phyloP scores from a whole-genome alignment of 2,113 vertebrate genomes.

The Pandion haliaetus region DNA sequence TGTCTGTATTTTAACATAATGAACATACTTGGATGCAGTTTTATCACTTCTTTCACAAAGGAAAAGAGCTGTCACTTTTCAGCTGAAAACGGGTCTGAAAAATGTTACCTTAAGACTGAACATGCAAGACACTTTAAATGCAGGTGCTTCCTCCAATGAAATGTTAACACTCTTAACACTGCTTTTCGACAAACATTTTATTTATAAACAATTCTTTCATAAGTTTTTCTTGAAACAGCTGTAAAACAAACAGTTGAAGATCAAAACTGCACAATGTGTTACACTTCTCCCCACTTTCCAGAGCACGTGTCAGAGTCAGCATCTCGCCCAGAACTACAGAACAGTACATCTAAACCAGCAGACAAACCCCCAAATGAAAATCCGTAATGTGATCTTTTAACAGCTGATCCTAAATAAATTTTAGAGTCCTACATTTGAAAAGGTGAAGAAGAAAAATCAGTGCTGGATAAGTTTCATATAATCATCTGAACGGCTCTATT shows the following conservation, averaged over 20 bases:
- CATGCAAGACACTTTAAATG: background rate
- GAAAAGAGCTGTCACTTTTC: background rate
- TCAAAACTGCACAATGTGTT: background rate
- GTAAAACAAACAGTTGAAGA: background rate
- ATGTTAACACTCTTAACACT: background rate
- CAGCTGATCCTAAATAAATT: background rate
- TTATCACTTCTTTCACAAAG: background rate
- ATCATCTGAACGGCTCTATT: background rate
- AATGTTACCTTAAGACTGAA: background rate
- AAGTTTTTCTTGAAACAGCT: background rate
- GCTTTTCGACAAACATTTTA: background rate
- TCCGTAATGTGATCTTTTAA: background rate
- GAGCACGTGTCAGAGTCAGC: background rate
- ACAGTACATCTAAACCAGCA: background rate
- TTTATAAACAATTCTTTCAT: background rate
- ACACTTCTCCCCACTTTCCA: background rate
- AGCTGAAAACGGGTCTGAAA: background rate
- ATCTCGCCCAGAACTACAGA: rapidly evolving
- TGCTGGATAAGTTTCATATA: background rate
- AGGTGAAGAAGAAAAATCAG: background rate
- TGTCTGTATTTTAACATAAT: background rate
- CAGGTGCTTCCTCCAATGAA: background rate
- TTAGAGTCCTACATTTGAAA: background rate
- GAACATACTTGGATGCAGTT: background rate
- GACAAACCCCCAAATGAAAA: background rate